These are phyloP conservation scores for Disparrhopalites patrizii DNA, from an alignment of 2,888 invertebrate genomes.

Conservation along the genomic window DNA sequence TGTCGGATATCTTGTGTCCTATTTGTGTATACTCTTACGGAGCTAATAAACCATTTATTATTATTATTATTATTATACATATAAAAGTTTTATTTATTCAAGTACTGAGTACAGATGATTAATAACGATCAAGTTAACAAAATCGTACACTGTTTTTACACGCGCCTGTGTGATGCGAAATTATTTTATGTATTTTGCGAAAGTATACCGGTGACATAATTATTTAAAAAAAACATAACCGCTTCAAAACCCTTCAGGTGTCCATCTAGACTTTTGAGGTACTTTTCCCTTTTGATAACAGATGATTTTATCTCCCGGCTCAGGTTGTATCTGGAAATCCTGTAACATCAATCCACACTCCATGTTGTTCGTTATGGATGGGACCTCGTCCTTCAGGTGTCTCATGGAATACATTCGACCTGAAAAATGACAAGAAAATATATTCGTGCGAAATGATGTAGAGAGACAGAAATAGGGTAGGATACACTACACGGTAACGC, in stretches of 20 bases:
- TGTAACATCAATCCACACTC: slow-evolving; percentile 85
- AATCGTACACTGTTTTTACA: neutral
- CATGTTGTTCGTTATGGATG: slow-evolving; percentile 71
- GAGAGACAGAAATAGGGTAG: too few species aligned
- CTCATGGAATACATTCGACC: slow-evolving; percentile 75
- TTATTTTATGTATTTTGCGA: neutral
- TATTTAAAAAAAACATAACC: too few species aligned
- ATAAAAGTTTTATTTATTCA: neutral
- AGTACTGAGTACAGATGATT: neutral
- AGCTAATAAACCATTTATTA: too few species aligned
- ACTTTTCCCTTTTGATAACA: slow-evolving; percentile 69
- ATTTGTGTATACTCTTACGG: too few species aligned
- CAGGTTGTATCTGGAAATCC: slow-evolving; percentile 61
- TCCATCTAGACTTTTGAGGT: slow-evolving; percentile 69
- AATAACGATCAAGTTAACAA: too few species aligned
- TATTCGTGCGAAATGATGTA: too few species aligned
- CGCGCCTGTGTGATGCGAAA: neutral
- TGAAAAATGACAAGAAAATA: slow-evolving; percentile 35
- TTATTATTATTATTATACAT: too few species aligned
- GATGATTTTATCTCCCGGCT: slow-evolving; percentile 71
- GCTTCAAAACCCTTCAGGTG: slow-evolving; percentile 71
- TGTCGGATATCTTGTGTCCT: too few species aligned
- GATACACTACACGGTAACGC: too few species aligned
- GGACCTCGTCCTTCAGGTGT: slow-evolving; percentile 84
- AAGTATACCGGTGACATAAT: neutral